Base-by-base conservation (phyloP, 2,113 vertebrate genomes). In the Xiphias gladius region DNA sequence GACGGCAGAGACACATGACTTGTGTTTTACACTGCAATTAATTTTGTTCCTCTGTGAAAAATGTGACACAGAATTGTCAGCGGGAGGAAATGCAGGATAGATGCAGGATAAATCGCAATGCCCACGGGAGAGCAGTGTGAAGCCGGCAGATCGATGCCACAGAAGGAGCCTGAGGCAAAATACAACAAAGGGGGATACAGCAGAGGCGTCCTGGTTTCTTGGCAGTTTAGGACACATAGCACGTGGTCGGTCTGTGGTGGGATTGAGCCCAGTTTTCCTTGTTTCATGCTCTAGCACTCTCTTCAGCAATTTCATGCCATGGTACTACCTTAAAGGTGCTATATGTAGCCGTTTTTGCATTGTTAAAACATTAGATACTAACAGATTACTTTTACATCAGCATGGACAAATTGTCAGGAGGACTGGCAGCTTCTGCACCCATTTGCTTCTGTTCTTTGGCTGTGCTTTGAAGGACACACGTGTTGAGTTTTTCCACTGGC, bases 401-500 rank as follows among this genome's bases (percentile, higher is more conserved):
- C 67, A 32, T 24, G 61, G 58, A 19, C 46, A 75, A 20, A 70
- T 28, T 24, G 14, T 67, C 57, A 8, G 64, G 48, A 83, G 61
- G 41, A 59, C 30, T 91, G 88, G 91, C 85, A 32, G 66, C 46
- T 61, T 64, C 28, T 57, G 22, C 13, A 3, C 0, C 46, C 24
- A n/a, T 59, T 73, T 67, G 63, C 80, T 48, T 86, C 68, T 73
- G 76, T 89, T 76, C 65, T 76, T 86, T 91, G 90, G 90, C 85
- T 46, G 72, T 37, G 7, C 63, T 81, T 55, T 67, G 7, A 73
- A 75, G 84, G 83, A 88, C 87, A 87, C 79, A 79, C 28, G 65
- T 84, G 85, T 61, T 91, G 80, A 61, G 75, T 80, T 59, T 65
- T 28, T 17, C 73, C 24, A 24, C n/a, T 89, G 80, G 83, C 77